Conservation (phyloP, 2,797 vertebrate species). For the Sebastes hopkinsi region DNA sequence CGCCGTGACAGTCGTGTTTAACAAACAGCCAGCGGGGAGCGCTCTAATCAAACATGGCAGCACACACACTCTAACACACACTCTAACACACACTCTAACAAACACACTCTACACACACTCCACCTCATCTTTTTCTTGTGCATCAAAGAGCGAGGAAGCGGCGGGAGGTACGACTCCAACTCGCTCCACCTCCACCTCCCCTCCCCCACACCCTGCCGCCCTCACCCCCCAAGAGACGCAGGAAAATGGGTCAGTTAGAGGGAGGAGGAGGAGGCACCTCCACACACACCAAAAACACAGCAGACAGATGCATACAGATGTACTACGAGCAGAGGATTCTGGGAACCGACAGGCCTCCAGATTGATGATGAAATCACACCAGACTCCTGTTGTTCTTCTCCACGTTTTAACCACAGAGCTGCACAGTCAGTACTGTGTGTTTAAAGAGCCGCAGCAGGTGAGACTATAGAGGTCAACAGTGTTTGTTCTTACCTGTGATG, state of each 20-base stretch:
- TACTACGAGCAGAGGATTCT: not conserved
- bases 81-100: too few relatives aligned
- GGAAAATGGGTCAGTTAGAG: constrained; percentile 78
- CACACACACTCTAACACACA: not conserved
- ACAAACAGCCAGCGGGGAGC: constrained; percentile 20
- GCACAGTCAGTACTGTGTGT: too few relatives aligned
- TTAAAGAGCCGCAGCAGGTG: too few relatives aligned
- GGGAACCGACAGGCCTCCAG: too few relatives aligned
- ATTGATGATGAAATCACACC: too few relatives aligned
- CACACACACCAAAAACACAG: not conserved
- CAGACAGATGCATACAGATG: not conserved
- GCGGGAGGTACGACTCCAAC: constrained; percentile 26
- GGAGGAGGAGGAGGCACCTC: not conserved
- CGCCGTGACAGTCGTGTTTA: not conserved
- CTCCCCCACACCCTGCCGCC: not conserved
- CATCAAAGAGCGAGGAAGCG: constrained; percentile 54
- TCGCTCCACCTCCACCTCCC: constrained; percentile 34
- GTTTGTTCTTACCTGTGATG: not conserved
- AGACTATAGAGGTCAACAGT: too few relatives aligned
- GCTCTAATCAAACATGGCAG: constrained; percentile 10
- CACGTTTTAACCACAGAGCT: too few relatives aligned
- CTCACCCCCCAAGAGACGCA: constrained; percentile 43
- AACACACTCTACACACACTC: not conserved
- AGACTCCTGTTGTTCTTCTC: too few relatives aligned
- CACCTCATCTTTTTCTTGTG: not conserved